These are phyloP conservation scores for Chelonia mydas DNA, from an alignment of 2,797 vertebrate species.

Conservation along the genomic window DNA sequence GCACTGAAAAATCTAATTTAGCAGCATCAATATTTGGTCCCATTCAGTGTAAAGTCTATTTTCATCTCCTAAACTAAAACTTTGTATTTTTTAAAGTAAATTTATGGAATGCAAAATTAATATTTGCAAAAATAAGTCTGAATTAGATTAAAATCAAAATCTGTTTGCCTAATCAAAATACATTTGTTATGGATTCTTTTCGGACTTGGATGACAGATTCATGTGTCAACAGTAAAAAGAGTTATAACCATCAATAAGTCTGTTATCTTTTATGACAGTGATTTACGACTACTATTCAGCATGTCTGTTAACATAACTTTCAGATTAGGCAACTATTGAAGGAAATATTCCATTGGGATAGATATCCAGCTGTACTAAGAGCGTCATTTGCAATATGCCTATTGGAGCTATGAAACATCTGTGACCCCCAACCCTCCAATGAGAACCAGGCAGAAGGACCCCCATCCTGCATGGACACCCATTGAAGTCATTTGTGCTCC, in stretches of 20 bases:
- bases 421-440: not conserved
- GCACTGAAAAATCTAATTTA: not conserved
- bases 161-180: conserved; percentile 58
- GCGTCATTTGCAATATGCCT: not conserved
- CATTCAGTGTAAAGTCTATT: not conserved
- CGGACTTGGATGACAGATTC: conserved; percentile 59
- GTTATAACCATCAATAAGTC: conserved; percentile 57
- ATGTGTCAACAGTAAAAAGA: conserved; percentile 68
- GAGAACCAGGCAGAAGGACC: not conserved
- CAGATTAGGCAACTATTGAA: not conserved
- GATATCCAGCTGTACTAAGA: not conserved
- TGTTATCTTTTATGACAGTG: conserved; percentile 60
- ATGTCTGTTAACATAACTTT: conserved; percentile 57
- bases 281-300: conserved; percentile 55
- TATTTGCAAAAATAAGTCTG: conserved; percentile 49
- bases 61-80: conserved; percentile 13
- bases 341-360: not conserved
- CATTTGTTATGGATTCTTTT: conserved; percentile 51
- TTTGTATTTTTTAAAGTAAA: conserved; percentile 31
- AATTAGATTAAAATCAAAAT: conserved; percentile 65
- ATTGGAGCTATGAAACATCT: not conserved
- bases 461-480: not conserved
- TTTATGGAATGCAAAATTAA: conserved; percentile 56
- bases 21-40: conserved; percentile 6
- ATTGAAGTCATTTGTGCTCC: accelerated